phyloP scores from a whole-genome alignment of 2,797 vertebrate genomes.

The Bryconaethiops microstoma region DNA sequence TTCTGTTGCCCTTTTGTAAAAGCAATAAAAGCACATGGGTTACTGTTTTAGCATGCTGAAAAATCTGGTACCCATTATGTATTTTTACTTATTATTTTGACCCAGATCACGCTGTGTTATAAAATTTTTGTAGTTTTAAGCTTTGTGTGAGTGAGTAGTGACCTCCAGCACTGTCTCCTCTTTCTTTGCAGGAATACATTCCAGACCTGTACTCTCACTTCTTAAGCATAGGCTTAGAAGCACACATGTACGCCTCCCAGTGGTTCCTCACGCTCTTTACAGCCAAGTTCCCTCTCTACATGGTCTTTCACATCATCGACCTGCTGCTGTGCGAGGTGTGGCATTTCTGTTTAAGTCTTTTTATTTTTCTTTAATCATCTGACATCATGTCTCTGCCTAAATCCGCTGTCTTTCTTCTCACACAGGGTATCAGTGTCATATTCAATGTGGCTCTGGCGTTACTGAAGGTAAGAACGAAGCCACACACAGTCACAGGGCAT shows the following conservation, averaged over 20 bases:
- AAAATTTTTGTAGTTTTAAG: not conserved
- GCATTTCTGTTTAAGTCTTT: not conserved
- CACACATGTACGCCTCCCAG: constrained; percentile 99
- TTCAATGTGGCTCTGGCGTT: constrained; percentile 97
- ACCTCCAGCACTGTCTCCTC: not conserved
- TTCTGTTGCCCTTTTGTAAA: too few relatives aligned
- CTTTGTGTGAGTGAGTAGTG: not conserved
- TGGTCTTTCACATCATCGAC: constrained; percentile 99
- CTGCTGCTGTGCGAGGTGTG: constrained; percentile 94
- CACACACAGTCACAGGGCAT: constrained; percentile 20
- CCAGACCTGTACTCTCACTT: constrained; percentile 97
- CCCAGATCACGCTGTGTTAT: not conserved
- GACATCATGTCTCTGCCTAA: not conserved
- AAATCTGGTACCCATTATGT: not conserved
- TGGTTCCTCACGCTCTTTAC: constrained; percentile 99
- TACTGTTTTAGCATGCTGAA: not conserved
- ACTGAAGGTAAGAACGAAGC: constrained; percentile 84
- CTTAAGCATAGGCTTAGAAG: constrained; percentile 95
- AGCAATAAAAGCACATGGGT: not conserved
- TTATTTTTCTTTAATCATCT: not conserved
- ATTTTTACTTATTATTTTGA: not conserved
- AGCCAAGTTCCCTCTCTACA: constrained; percentile 98
- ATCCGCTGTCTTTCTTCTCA: not conserved
- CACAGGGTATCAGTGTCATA: constrained; percentile 97
- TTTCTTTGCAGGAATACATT: constrained; percentile 87